Conservation (phyloP, 2,888 invertebrate genomes). For the Hirtodrosophila cameraria region DNA sequence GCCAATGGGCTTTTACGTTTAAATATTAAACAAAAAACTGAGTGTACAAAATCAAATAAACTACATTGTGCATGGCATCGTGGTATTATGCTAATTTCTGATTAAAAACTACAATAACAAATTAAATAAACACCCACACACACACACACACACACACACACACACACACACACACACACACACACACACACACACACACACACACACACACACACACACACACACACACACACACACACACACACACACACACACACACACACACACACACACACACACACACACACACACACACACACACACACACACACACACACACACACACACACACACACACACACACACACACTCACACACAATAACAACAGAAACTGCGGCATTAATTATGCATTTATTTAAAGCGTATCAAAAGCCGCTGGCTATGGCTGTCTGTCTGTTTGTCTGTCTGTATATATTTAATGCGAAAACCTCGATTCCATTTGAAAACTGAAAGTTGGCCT, state of each 20-base stretch:
- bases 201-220: too few relatives aligned
- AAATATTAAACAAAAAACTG: background rate
- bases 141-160: too few relatives aligned
- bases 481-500: slow-evolving; percentile 82
- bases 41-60: slow-evolving; percentile 22
- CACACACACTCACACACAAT: slow-evolving; percentile 1
- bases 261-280: too few relatives aligned
- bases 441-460: slow-evolving; percentile 29
- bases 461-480: slow-evolving; percentile 66
- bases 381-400: slow-evolving; percentile 72
- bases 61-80: slow-evolving; percentile 38
- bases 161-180: too few relatives aligned
- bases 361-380: slow-evolving; percentile 48
- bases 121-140: too few relatives aligned
- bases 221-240: too few relatives aligned
- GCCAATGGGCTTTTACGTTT: slow-evolving; percentile 17
- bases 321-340: too few relatives aligned
- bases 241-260: too few relatives aligned
- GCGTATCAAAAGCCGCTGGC: slow-evolving; percentile 55
- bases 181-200: too few relatives aligned
- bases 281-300: too few relatives aligned
- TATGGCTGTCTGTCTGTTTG: slow-evolving; percentile 51
- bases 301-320: too few relatives aligned
- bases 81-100: slow-evolving; percentile 49
- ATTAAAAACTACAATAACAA: too few relatives aligned